Evolutionary conservation across 2,113 vertebrate species (phyloP), one percentile per base, ranked within the genome.

Genomic region (Progne subis): DNA sequence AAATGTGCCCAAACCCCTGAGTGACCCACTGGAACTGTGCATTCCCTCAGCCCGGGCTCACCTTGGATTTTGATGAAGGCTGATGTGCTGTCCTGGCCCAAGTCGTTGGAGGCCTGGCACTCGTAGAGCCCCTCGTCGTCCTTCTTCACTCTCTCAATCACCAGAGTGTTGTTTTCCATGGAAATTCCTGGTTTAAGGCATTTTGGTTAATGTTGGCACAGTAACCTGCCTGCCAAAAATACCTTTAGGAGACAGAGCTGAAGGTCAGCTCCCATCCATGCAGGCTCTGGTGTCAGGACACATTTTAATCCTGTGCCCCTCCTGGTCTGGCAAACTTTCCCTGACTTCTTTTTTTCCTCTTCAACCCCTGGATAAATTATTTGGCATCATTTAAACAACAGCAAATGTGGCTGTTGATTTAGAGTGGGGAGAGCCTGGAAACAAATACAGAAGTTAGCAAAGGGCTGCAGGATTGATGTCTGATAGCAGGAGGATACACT

Each of bases 61-160:
- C 99, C 99, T 29, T 98, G 92, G 82, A 99, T 98, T 59, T 95
- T 98, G 70, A 99, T 97, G 55, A 98, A 96, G 12, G 99, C 98
- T 20, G 98, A 98, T 1, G 98, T 98, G 79, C 96, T 98, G 61
- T 96, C 98, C 25, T 94, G 87, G 28, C 99, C 99, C 96, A 98
- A 93, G 12, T 94, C 96, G 2, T 99, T 99, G 61, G 85, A 96
- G 13, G 99, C 99, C 16, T 31, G 74, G 89, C 99, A 99, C 94
- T 99, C 97, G 4, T 99, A 99, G 46, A 98, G 90, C 37, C 99
- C 99, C 90, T 99, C 99, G 1, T 99, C 99, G 3, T 99, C 99
- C 94, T 99, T 99, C 94, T 99, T 99, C 89, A 99, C 98, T 89
- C 99, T 97, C 77, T 99, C 98, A 13, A 99, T 99, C 80, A 97